phyloP scores from a whole-genome alignment of 1,140 invertebrate species.

The Bombus balteatus region DNA sequence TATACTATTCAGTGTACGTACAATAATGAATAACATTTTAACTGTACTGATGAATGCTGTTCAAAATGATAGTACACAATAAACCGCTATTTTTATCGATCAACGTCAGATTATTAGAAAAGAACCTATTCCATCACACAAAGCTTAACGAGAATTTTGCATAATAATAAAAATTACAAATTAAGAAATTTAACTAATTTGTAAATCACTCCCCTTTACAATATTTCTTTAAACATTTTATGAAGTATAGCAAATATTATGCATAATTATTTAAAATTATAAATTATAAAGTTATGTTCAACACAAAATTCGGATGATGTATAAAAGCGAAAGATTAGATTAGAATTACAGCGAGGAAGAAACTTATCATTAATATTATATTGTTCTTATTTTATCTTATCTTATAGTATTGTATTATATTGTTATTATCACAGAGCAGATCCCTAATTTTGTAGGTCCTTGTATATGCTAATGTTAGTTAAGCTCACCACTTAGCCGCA shows the following conservation, averaged over 20 bases:
- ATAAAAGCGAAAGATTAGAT: too few species aligned
- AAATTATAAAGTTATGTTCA: too few species aligned
- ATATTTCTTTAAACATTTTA: not conserved
- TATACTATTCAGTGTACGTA: conserved; percentile 71
- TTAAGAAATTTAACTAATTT: not conserved
- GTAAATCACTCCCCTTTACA: not conserved
- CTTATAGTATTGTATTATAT: too few species aligned
- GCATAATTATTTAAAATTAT: not conserved
- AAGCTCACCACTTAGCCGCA: too few species aligned
- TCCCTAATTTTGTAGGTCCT: too few species aligned
- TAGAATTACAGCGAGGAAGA: too few species aligned
- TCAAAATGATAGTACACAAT: conserved; percentile 42
- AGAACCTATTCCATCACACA: conserved; percentile 35
- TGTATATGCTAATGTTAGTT: too few species aligned
- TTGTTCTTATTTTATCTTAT: too few species aligned
- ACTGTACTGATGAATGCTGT: conserved; percentile 58
- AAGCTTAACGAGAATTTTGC: not conserved
- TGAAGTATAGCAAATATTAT: not conserved
- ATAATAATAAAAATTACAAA: conserved; percentile 1
- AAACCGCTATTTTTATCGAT: conserved; percentile 66
- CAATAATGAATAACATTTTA: conserved; percentile 60
- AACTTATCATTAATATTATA: too few species aligned
- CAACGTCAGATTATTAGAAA: conserved; percentile 43
- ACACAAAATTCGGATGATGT: too few species aligned
- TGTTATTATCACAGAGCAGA: too few species aligned